phyloP scores from a whole-genome alignment of 2,113 vertebrate genomes.

The Rhabdomys dilectus region DNA sequence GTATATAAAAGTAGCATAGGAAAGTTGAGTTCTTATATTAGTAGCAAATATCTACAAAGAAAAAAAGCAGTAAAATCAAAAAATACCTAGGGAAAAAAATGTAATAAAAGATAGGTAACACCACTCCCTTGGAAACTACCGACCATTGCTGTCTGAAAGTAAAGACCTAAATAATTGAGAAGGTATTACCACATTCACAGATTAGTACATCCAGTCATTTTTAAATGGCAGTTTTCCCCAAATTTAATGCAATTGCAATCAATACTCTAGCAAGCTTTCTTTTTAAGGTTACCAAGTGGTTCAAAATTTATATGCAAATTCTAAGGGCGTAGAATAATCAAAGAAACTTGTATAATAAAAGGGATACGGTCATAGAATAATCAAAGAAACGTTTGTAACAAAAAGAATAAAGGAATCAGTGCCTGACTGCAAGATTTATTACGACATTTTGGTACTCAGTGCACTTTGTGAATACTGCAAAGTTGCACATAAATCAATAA shows the following conservation, averaged over 20 bases:
- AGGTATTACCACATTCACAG: neutral
- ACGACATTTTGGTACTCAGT: neutral
- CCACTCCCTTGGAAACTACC: neutral
- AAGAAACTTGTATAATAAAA: neutral
- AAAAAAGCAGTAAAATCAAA: neutral
- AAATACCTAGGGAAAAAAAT: neutral
- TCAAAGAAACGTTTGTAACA: neutral
- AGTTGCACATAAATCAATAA: neutral
- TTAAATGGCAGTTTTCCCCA: neutral
- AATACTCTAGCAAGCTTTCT: neutral
- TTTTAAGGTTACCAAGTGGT: neutral
- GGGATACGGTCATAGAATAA: neutral
- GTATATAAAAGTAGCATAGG: neutral
- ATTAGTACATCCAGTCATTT: neutral
- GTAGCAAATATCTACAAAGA: neutral
- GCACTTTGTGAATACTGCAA: neutral
- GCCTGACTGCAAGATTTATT: neutral
- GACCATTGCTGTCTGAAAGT: neutral
- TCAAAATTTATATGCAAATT: neutral
- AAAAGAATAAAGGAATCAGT: neutral
- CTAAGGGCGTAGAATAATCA: neutral
- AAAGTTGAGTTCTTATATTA: neutral
- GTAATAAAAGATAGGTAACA: neutral
- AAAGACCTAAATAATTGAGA: constrained; percentile 38
- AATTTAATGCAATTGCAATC: neutral